Percentiles rank a stretch among this genome's conserved stretches.
phyloP scores from a whole-genome alignment of 2,797 vertebrate species.

The Microcaecilia unicolor region DNA sequence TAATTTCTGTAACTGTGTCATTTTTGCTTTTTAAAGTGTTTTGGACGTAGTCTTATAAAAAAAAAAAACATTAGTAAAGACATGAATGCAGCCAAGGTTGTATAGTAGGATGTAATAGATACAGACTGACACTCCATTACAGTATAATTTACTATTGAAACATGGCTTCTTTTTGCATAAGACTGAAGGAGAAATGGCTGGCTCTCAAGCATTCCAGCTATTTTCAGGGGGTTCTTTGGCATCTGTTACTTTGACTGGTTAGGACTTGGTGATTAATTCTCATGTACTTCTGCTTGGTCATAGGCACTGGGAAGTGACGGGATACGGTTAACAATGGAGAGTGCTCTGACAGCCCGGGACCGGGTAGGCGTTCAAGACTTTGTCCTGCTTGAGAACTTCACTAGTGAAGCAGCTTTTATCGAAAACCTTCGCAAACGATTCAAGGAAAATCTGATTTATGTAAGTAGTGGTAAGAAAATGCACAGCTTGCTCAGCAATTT shows the following conservation, averaged over 20 bases:
- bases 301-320: conserved; percentile 83
- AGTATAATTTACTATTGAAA: no score
- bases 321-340: conserved; percentile 89
- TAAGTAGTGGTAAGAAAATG: no score
- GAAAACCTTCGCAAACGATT: conserved; percentile 91
- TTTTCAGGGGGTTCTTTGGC: background rate
- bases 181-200: accelerated
- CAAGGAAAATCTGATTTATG: conserved; percentile 95
- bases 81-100: no score
- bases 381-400: conserved; percentile 93
- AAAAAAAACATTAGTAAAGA: no score
- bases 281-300: background rate
- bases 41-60: no score
- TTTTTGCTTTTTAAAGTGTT: no score
- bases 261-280: accelerated
- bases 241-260: background rate
- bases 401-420: conserved; percentile 90
- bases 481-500: no score
- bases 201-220: background rate
- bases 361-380: conserved; percentile 96
- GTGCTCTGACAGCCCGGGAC: conserved; percentile 92
- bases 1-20: no score
- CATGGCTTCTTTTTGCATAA: no score
- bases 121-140: no score
- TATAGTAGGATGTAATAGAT: no score